Evolutionary conservation across 2,113 vertebrate species (phyloP), one percentile per base, ranked within the genome.

Genomic region (Alectura lathami): DNA sequence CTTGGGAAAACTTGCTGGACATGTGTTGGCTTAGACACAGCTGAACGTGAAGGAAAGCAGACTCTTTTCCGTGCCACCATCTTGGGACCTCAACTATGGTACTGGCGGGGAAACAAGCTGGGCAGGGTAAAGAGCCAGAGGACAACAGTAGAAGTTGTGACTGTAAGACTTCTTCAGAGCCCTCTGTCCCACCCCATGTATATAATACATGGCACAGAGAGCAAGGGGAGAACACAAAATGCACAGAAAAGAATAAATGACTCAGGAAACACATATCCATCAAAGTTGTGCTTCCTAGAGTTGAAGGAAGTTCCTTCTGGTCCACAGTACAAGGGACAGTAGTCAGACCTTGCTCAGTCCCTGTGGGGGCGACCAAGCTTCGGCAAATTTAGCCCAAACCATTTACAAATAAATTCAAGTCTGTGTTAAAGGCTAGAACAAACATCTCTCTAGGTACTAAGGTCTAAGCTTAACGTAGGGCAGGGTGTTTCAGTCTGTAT

Each of bases 401-500:
- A 43, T 67, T 91, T 84, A 92, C 23, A 76, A 83, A 73, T 51
- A 91, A 69, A 94, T 60, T 82, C 73, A 70, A 88, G 43, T 43
- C 59, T 85, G 26, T 7, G 54, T 68, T 47, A 66, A 91, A 92
- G 45, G 63, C 29, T 47, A 48, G 22, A 60, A 86, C 6, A 91
- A 88, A 13, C 48, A n/a, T 72, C 29, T 92, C 68, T 43, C 59
- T 93, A 96, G 93, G 70, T 74, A 94, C 53, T 72, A 74, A 38
- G 27, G 17, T 72, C 43, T 81, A 70, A 62, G 42, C 8, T 30
- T 63, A 50, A 93, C 60, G 32, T 23, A 75, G n/a, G 56, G 24
- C 23, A 79, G 60, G 38, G 59, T 94, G 59, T 63, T 88, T 81
- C 76, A 70, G 64, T 74, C 42, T 63, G 29, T 22, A 42, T 17